phyloP scores from a whole-genome alignment of 2,797 vertebrate species.

The Coregonus sp. region DNA sequence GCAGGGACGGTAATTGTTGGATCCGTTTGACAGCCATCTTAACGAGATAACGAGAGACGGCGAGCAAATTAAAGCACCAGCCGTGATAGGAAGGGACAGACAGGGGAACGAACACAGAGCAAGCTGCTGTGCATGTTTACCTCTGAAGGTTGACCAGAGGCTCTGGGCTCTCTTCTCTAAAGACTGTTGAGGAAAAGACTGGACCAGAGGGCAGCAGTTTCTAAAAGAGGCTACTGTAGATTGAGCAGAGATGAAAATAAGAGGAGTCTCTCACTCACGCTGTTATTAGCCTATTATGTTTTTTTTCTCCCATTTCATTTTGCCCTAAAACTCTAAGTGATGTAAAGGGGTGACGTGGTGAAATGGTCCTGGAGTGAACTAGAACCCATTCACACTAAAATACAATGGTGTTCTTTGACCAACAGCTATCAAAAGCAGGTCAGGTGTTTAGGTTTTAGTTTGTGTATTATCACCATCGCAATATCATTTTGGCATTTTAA shows the following conservation, averaged over 20 bases:
- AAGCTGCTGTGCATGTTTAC: slow-evolving; percentile 6
- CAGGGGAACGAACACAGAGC: not conserved
- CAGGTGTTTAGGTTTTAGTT: no score
- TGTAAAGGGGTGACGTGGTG: slow-evolving; percentile 39
- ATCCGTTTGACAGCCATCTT: slow-evolving; percentile 56
- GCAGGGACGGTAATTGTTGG: slow-evolving; percentile 48
- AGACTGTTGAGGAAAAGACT: not conserved
- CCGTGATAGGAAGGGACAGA: not conserved
- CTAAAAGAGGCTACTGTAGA: not conserved
- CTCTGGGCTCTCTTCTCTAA: not conserved
- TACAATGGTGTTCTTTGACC: not conserved
- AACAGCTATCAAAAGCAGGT: not conserved
- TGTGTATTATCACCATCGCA: no score
- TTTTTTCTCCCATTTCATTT: not conserved
- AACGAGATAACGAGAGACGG: slow-evolving; percentile 62
- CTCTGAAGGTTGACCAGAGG: not conserved
- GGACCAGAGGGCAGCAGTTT: not conserved
- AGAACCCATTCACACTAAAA: slow-evolving; percentile 38
- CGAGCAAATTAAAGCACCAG: slow-evolving; percentile 27
- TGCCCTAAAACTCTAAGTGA: slow-evolving; percentile 36
- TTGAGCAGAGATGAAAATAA: not conserved
- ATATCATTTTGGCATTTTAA: no score
- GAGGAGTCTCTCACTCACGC: not conserved
- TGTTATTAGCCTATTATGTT: not conserved
- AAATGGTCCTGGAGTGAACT: slow-evolving; percentile 32